phyloP scores from a whole-genome alignment of 2,797 vertebrate species.

The Acestrorhynchus altus region DNA sequence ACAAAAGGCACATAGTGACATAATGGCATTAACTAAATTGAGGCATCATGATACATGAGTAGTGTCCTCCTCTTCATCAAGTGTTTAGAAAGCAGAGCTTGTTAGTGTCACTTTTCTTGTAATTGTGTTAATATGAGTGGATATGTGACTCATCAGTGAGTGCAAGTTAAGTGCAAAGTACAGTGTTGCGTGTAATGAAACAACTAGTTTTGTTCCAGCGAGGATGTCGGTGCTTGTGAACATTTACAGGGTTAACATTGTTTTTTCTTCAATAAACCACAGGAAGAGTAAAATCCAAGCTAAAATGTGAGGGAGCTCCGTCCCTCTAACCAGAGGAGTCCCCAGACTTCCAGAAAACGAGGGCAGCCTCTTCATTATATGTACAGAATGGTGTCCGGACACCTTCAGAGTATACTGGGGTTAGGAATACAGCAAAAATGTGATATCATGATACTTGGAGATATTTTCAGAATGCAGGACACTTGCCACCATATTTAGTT shows the following conservation, averaged over 20 bases:
- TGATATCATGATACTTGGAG: neutral
- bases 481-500: neutral
- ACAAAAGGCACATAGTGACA: neutral
- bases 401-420: neutral
- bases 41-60: too few relatives aligned
- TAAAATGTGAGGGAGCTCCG: neutral
- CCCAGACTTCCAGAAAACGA: conserved; percentile 6
- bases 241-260: conserved; percentile 11
- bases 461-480: neutral
- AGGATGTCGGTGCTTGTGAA: neutral
- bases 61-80: neutral
- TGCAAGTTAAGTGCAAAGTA: conserved; percentile 8
- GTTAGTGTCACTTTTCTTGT: neutral
- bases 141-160: neutral
- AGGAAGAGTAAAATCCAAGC: neutral
- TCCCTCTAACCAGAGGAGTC: conserved; percentile 8
- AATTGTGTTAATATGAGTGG: neutral
- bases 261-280: conserved; percentile 8
- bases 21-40: neutral
- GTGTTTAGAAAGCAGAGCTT: neutral
- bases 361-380: conserved; percentile 9
- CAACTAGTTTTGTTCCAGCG: neutral
- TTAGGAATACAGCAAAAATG: neutral
- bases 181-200: conserved; percentile 8
- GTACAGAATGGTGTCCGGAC: neutral